These are phyloP conservation scores for Ahaetulla prasina DNA, from an alignment of 2,113 vertebrate species.

Conservation along the genomic window DNA sequence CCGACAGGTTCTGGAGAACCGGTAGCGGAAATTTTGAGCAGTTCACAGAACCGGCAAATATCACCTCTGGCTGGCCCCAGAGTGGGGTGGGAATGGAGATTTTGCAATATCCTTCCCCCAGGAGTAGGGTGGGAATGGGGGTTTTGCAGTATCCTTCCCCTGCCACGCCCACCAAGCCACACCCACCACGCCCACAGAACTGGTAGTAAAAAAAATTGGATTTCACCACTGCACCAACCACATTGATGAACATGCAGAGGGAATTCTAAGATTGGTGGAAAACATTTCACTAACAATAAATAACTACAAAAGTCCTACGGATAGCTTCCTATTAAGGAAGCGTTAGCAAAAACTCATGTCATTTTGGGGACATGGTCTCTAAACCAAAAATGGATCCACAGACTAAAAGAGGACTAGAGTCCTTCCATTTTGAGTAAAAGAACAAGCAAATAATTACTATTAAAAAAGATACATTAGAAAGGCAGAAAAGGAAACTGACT, in stretches of 20 bases:
- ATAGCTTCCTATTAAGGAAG: not conserved
- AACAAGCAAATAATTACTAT: not conserved
- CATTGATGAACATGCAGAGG: not conserved
- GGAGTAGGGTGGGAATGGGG: too few relatives aligned
- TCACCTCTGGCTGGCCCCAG: too few relatives aligned
- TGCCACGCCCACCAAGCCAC: too few relatives aligned
- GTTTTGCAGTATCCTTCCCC: too few relatives aligned
- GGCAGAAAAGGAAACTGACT: not conserved
- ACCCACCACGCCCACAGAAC: too few relatives aligned
- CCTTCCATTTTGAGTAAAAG: not conserved
- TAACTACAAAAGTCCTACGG: not conserved
- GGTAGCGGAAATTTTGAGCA: too few relatives aligned
- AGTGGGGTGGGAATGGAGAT: too few relatives aligned
- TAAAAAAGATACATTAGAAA: not conserved
- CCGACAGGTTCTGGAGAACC: too few relatives aligned
- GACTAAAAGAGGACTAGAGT: not conserved
- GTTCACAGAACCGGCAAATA: too few relatives aligned
- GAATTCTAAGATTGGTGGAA: conserved; percentile 26
- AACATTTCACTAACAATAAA: not conserved
- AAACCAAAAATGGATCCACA: not conserved
- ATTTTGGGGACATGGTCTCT: not conserved
- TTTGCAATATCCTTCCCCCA: too few relatives aligned
- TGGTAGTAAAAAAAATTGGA: too few relatives aligned
- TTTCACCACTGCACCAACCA: too few relatives aligned
- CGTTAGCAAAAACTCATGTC: conserved; percentile 25